Percentiles rank a stretch among this genome's conserved stretches.
Conservation (phyloP, 1,140 invertebrate genomes). For the Dreissena polymorpha region DNA sequence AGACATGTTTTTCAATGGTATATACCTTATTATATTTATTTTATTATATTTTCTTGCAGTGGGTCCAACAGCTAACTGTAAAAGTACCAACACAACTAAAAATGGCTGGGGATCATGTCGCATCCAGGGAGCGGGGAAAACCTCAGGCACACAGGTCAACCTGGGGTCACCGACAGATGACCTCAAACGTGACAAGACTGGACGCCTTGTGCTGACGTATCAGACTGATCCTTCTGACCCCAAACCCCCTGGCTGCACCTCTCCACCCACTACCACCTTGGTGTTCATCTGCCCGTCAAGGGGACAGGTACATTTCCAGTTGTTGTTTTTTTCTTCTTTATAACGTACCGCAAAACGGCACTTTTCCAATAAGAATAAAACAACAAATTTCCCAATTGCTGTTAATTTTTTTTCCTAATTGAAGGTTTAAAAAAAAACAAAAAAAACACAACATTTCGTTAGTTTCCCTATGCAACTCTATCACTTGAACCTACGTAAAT, state of each 20-base stretch:
- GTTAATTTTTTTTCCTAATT: too few relatives aligned
- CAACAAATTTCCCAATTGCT: background rate
- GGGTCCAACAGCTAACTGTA: slow-evolving; percentile 56
- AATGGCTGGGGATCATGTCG: slow-evolving; percentile 61
- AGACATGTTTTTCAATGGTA: too few relatives aligned
- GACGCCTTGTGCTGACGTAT: slow-evolving; percentile 61
- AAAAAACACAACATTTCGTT: too few relatives aligned
- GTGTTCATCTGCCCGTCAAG: slow-evolving; percentile 71
- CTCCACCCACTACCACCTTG: slow-evolving; percentile 67
- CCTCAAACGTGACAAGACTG: slow-evolving; percentile 54
- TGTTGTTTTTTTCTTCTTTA: background rate
- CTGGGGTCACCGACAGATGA: slow-evolving; percentile 57
- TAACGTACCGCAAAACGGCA: too few relatives aligned
- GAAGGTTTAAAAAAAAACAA: too few relatives aligned
- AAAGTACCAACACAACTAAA: too few relatives aligned
- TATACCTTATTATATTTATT: background rate
- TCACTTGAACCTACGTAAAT: too few relatives aligned
- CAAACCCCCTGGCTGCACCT: slow-evolving; percentile 62
- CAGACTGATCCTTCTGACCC: slow-evolving; percentile 30
- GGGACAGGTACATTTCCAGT: slow-evolving; percentile 66
- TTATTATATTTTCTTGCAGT: background rate
- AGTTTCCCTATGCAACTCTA: too few relatives aligned
- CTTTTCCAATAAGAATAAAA: too few relatives aligned
- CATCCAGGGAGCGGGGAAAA: slow-evolving; percentile 26
- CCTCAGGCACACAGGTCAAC: slow-evolving; percentile 17